Evolutionary conservation across 2,113 vertebrate genomes (phyloP), one percentile per base, ranked within the genome.

Genomic region (Pelobates fuscus): DNA sequence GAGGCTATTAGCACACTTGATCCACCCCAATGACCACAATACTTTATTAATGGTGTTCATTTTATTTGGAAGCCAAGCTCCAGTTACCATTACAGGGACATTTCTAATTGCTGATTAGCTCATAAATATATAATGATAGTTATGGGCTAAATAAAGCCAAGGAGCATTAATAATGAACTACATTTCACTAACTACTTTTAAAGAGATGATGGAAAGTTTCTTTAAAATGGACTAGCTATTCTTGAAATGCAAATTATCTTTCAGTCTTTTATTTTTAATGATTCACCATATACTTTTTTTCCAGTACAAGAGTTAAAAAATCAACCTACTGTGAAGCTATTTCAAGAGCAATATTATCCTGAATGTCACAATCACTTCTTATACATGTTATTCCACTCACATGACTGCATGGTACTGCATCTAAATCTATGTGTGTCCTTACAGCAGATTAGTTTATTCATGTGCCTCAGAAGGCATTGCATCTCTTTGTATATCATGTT

Each of bases 71-170:
- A 83, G 87, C 85, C 88, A 86, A 88, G 88, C 88, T 90, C 89
- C 91, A 89, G 91, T 93, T 93, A 90, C 90, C 86, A 86, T 94
- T 92, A 93, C 84, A 81, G 90, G 90, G 89, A 90, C 87, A 91
- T 88, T 90, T 91, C 89, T 88, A 84, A 82, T 86, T 79, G 84
- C 91, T 92, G 91, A 94, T 95, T 86, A 90, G 87, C 88, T 91
- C 89, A 87, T 91, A 91, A 93, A 92, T 90, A 91, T 84, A 85
- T 90, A 80, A 90, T 89, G 88, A 90, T 89, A 91, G 90, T 92
- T 88, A 83, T 79, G 82, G 90, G 86, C 88, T 82, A 86, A 87
- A 86, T 84, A 85, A 80, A 86, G 88, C 79, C 80, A 86, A 78
- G 81, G 81, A 84, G 86, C 87, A 86, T 90, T 88, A 88, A 91